Evolutionary conservation across 2,797 vertebrate species (phyloP), one percentile per base, ranked within the genome.

Genomic region (Neosilurus hyrtlii): DNA sequence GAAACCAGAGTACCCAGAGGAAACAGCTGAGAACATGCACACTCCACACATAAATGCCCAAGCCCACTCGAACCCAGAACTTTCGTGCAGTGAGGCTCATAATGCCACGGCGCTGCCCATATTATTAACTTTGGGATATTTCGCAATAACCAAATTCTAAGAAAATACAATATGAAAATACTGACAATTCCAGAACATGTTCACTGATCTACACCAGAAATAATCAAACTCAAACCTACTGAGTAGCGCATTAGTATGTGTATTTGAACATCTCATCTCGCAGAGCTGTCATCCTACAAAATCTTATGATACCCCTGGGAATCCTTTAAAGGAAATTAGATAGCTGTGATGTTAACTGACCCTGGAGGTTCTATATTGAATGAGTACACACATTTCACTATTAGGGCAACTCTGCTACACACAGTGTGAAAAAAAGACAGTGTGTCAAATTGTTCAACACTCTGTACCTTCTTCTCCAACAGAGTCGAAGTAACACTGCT

Each of bases 401-500:
- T 24, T 63, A 65, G 59, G 51, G 24, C 70, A 75, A 20, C 56
- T 37, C 18, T 26, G 79, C 35, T 63, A 43, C 26, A 63, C 54
- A 76, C 14, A 62, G 56, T 67, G 26, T 43, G 43, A n/a, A 65
- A 30, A 54, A 62, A 30, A 72, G 67, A 51, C 10, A 35, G 71
- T n/a, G 24, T 74, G 61, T 80, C 62, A 56, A 83, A 43, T 43
- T 56, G 30, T 65, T 63, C 11, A 83, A 57, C 57, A 79, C 7
- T 63, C 73, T 30, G 35, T 57, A 35, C 51, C 24, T 15, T 6
- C 9, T 56, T 79, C 59, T 35, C 16, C 73, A 62, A 56, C 26
- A 83, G 11, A 82, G 63, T 68, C 37, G 9, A 62, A 79, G 51
- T n/a, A 75, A 61, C 62, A 84, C 54, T 62, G 24, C 79, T 70